These are phyloP conservation scores for Drosophila mauritiana DNA, from an alignment of 1,140 invertebrate species.

Conservation along the genomic window DNA sequence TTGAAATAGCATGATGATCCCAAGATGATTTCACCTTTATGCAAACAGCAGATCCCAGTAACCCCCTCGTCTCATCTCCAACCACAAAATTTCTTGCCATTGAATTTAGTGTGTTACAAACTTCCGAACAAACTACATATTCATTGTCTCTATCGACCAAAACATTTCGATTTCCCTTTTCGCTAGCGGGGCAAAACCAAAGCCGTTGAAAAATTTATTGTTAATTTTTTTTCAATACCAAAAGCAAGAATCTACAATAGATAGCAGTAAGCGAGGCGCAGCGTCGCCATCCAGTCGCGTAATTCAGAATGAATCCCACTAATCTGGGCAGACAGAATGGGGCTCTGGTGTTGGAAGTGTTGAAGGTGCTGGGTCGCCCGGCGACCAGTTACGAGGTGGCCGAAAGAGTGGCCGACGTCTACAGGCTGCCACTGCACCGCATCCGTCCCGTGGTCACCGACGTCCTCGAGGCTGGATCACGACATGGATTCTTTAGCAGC, in stretches of 20 bases:
- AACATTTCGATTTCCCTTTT: constrained; percentile 21
- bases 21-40: not conserved
- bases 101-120: constrained; percentile 26
- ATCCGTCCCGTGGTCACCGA: constrained; percentile 64
- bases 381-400: constrained; percentile 58
- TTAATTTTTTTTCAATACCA: constrained; percentile 37
- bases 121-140: constrained; percentile 20
- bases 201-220: constrained; percentile 41
- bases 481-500: constrained; percentile 50
- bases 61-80: constrained; percentile 1
- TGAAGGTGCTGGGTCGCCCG: constrained; percentile 66
- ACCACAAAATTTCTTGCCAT: not conserved
- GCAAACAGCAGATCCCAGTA: constrained; percentile 4
- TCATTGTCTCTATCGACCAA: constrained; percentile 20
- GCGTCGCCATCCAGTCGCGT: not conserved
- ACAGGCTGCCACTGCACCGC: constrained; percentile 40
- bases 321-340: constrained; percentile 69
- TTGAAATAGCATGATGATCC: not conserved
- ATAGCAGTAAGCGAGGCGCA: not conserved
- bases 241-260: constrained; percentile 2
- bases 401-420: constrained; percentile 55
- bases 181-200: constrained; percentile 16
- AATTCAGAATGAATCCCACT: constrained; percentile 58
- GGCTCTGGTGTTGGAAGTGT: constrained; percentile 61
- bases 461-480: constrained; percentile 47